Percentiles rank a stretch among this genome's conserved stretches.
phyloP scores from a whole-genome alignment of 2,797 vertebrate species.

The Centropyge bicolor region DNA sequence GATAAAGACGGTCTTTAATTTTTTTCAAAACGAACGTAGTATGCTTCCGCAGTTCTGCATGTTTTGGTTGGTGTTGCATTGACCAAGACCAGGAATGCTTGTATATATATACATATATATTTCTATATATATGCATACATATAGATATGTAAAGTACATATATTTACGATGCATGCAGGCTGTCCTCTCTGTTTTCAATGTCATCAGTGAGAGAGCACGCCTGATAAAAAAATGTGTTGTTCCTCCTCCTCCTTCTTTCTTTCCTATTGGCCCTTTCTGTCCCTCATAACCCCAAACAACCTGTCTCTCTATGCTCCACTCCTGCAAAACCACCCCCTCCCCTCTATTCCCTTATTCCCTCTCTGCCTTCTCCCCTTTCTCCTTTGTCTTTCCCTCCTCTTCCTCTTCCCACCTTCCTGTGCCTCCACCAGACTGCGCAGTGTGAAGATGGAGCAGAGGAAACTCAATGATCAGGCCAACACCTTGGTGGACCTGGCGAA shows the following conservation, averaged over 20 bases:
- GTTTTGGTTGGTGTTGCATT: conserved; percentile 83
- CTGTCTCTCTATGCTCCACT: conserved; percentile 49
- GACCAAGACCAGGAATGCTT: conserved; percentile 81
- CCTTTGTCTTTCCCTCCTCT: conserved; percentile 26
- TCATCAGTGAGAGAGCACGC: conserved; percentile 55
- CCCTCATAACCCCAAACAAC: conserved; percentile 60
- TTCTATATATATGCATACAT: conserved; percentile 67
- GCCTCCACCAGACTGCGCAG: conserved; percentile 87
- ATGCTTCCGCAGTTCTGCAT: conserved; percentile 85
- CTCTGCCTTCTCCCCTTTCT: conserved; percentile 30
- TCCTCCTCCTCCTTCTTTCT: conserved; percentile 61
- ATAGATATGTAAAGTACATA: conserved; percentile 53
- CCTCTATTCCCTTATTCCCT: conserved; percentile 15
- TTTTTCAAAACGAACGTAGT: conserved; percentile 64
- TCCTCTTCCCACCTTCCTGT: conserved; percentile 29
- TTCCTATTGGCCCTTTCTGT: conserved; percentile 58
- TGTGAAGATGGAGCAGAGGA: conserved; percentile 96
- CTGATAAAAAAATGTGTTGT: conserved; percentile 77
- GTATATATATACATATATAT: conserved; percentile 55
- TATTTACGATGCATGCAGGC: conserved; percentile 81
- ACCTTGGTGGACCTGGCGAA: conserved; percentile 94
- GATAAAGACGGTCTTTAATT: conserved; percentile 15
- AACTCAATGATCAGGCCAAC: conserved; percentile 95
- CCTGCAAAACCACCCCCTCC: conserved; percentile 34
- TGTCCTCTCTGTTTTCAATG: conserved; percentile 65